Percentiles rank a stretch among this genome's conserved stretches.
Evolutionary conservation across 2,797 vertebrate genomes (phyloP).

Genomic region (Tapera naevia): DNA sequence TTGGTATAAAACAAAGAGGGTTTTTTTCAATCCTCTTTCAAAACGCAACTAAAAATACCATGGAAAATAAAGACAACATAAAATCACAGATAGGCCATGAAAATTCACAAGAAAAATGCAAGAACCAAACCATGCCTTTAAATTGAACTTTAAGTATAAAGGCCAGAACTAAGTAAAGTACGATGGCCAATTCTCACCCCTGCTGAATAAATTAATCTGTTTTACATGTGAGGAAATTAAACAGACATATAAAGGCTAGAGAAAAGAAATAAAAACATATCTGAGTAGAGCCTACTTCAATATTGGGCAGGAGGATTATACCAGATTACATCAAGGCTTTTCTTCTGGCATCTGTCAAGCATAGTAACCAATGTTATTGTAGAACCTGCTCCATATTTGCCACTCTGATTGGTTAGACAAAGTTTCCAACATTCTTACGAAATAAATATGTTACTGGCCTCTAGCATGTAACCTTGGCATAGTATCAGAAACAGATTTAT

Average conservation of each 20-base stretch:
- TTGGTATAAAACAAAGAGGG: accelerated
- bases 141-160: not conserved
- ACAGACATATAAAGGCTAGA: not conserved
- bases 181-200: not conserved
- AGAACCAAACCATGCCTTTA: not conserved
- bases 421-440: not conserved
- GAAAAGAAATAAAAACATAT: not conserved
- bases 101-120: not conserved
- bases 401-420: not conserved
- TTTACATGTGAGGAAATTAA: not conserved
- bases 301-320: constrained; percentile 16
- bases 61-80: not conserved
- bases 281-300: not conserved
- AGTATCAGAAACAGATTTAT: not conserved
- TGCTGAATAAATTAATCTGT: not conserved
- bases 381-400: not conserved
- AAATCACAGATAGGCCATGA: not conserved
- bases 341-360: constrained; percentile 60
- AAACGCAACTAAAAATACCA: not conserved
- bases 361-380: constrained; percentile 13
- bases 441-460: not conserved
- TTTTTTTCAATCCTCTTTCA: not conserved
- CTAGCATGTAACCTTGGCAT: not conserved
- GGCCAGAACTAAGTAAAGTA: not conserved
- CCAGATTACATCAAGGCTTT: constrained; percentile 58